These are phyloP conservation scores for Volucella zonaria DNA, from an alignment of 2,888 invertebrate species.

Conservation along the genomic window DNA sequence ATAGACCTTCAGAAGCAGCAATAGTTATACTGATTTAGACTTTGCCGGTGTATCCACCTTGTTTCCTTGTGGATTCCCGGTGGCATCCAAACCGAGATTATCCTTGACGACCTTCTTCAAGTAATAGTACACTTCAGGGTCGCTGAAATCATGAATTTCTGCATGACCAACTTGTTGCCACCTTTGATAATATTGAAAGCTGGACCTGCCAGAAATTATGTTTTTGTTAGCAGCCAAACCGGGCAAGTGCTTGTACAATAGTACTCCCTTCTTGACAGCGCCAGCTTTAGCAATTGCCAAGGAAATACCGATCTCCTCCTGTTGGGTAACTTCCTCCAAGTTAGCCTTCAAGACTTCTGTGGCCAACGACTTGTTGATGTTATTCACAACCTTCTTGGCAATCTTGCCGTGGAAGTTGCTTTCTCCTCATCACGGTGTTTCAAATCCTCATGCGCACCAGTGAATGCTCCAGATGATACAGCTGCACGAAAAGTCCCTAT, in stretches of 20 bases:
- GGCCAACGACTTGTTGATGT: conserved; percentile 92
- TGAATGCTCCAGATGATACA: conserved; percentile 98
- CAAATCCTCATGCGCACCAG: conserved; percentile 98
- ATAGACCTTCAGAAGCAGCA: conserved; percentile 95
- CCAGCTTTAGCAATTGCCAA: conserved; percentile 98
- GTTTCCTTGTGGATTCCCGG: conserved; percentile 98
- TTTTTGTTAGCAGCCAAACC: conserved; percentile 95
- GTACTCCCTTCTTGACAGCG: conserved; percentile 95
- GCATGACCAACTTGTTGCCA: conserved; percentile 98
- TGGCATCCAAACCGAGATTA: conserved; percentile 97
- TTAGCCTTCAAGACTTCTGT: conserved; percentile 91
- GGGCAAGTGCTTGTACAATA: conserved; percentile 95
- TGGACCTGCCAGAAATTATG: conserved; percentile 96
- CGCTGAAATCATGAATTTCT: conserved; percentile 99
- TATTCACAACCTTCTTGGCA: no score
- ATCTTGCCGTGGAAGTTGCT: conserved; percentile 97
- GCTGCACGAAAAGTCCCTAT: conserved; percentile 87
- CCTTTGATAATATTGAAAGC: conserved; percentile 99
- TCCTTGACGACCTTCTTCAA: conserved; percentile 98
- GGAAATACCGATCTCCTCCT: conserved; percentile 91
- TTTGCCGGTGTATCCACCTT: conserved; percentile 98
- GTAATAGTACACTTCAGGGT: conserved; percentile 97
- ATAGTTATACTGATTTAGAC: conserved; percentile 99
- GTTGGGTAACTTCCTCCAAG: conserved; percentile 94
- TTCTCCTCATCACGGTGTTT: conserved; percentile 97